Base-by-base conservation (phyloP, 2,797 vertebrate genomes). In the Otolemur crassicaudatus region DNA sequence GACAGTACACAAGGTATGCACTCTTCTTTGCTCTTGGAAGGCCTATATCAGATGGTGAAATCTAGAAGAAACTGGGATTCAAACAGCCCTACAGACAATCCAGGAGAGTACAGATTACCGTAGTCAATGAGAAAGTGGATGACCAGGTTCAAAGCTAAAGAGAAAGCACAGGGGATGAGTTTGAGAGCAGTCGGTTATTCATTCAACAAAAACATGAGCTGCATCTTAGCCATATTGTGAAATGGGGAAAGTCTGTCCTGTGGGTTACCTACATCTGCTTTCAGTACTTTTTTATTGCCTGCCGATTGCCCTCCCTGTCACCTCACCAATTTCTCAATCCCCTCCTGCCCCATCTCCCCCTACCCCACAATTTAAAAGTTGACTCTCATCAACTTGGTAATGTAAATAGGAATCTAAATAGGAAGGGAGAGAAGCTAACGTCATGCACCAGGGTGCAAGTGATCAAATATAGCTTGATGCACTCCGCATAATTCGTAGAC, bases 241-340 rank as follows among this genome's bases (percentile, higher is more conserved):
- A 49, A 37, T 20, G 53, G 8, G 31, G 60, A 29, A 76, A 46
- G 25, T 43, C 3, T 29, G 34, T 27, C 58, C 67, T 40, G 1
- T 4, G 19, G 14, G 46, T 63, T 85, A 65, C 27, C 69, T 25
- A 5, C 49, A 10, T 61, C 12, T 3, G 77, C 67, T 75, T 77
- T 79, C 2, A 0, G 4, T 29, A 25, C 19, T 23, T 63, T 80
- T 79, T 43, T 37, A 61, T 9, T 46, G 65, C n/a, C 43, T 69
- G n/a, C 72, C 72, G 65, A 87, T 60, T 77, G 46, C 61, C 80
- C 34, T 80, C 22, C 31, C 60, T 85, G 23, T 60, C 53, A 53
- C 5, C 25, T 92, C 69, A 70, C 60, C 29, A 31, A 37, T 10
- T 34, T 91, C 61, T 56, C 22, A 23, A 3, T 69, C 63, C n/a